Conservation (phyloP, 2,113 vertebrate genomes). For the Cynopterus brachyotis region DNA sequence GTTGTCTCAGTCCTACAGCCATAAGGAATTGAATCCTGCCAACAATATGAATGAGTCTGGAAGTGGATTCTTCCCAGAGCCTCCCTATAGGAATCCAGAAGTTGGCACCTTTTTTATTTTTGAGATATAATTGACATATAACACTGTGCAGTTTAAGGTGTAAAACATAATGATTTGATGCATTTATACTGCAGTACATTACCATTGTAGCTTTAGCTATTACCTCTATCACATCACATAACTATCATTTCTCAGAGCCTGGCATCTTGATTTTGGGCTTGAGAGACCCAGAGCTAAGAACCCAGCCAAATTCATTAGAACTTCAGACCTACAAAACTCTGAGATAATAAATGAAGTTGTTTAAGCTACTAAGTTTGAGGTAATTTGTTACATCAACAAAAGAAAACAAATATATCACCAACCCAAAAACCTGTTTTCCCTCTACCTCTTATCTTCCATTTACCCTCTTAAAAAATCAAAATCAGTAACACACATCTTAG, state of each 20-base stretch:
- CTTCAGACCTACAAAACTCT: not conserved
- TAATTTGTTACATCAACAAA: not conserved
- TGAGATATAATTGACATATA: not conserved
- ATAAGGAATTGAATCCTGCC: not conserved
- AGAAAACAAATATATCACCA: not conserved
- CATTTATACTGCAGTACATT: not conserved
- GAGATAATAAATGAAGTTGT: not conserved
- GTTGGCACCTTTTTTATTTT: not conserved
- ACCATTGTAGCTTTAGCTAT: not conserved
- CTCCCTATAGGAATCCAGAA: not conserved
- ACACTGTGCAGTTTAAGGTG: not conserved
- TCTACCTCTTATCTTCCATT: not conserved
- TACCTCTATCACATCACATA: not conserved
- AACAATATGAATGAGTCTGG: not conserved
- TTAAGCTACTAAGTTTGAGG: not conserved
- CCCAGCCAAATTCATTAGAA: not conserved
- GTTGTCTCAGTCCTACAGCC: not conserved
- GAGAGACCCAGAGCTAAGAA: not conserved
- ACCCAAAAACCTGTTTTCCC: not conserved
- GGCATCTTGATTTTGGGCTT: not conserved
- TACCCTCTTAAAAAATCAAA: not conserved
- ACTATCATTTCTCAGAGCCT: not conserved
- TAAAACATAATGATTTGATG: not conserved
- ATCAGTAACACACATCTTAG: not conserved
- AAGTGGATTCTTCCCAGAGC: not conserved